Conservation (phyloP, 2,797 vertebrate species). For the Chaetophractus vellerosus region DNA sequence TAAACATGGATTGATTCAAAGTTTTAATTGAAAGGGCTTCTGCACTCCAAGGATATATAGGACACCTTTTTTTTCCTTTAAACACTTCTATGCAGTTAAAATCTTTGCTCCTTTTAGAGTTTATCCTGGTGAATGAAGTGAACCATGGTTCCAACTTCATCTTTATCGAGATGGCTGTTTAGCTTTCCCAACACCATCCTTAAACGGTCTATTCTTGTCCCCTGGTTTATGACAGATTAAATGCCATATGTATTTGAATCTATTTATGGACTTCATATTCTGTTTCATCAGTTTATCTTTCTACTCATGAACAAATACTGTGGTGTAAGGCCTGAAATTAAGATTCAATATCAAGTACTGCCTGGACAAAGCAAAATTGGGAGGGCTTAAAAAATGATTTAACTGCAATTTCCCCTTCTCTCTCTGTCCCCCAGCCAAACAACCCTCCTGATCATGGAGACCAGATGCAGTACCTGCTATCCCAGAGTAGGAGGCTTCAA, state of each 20-base stretch:
- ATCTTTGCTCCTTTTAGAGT: background rate
- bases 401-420: too few species aligned
- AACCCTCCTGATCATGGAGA: too few species aligned
- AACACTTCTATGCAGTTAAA: constrained; percentile 5
- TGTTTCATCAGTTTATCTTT: background rate
- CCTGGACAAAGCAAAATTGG: too few species aligned
- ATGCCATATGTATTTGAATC: background rate
- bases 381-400: too few species aligned
- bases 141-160: background rate
- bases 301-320: background rate
- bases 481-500: too few species aligned
- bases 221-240: background rate
- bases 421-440: too few species aligned
- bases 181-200: background rate
- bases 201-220: background rate
- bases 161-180: background rate
- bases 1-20: background rate
- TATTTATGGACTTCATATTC: background rate
- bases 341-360: too few species aligned
- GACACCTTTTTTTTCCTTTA: background rate
- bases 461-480: too few species aligned
- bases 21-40: background rate
- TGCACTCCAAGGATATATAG: background rate
- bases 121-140: background rate
- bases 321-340: too few species aligned